These are phyloP conservation scores for Morelia viridis DNA, from an alignment of 2,797 vertebrate species.

Conservation along the genomic window DNA sequence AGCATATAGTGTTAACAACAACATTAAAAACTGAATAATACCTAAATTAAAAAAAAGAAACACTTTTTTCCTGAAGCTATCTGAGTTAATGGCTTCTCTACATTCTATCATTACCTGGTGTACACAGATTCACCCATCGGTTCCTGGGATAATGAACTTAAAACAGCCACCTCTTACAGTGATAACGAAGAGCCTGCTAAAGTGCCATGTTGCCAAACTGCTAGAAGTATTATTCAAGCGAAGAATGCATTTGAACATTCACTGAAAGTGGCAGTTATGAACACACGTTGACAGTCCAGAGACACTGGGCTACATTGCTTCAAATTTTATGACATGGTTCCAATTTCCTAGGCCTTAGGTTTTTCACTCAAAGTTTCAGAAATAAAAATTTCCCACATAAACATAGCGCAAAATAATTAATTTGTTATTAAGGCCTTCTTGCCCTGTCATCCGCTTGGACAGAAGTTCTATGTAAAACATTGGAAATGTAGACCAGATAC, in stretches of 20 bases:
- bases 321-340: background rate
- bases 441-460: background rate
- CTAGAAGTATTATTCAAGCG: background rate
- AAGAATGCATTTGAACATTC: background rate
- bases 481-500: background rate
- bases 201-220: background rate
- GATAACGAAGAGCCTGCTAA: background rate
- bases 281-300: background rate
- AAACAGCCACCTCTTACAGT: background rate
- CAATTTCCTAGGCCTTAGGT: fast-evolving
- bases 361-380: background rate
- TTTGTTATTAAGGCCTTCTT: background rate
- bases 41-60: background rate
- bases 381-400: background rate
- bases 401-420: background rate
- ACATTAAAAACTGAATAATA: background rate
- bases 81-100: background rate
- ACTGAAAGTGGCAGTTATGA: background rate
- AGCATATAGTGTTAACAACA: too few relatives aligned
- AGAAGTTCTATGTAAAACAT: background rate
- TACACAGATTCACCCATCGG: background rate
- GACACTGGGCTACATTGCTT: background rate
- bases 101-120: background rate
- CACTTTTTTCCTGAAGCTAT: background rate
- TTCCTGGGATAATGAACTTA: background rate